Base-by-base conservation (phyloP, 2,113 vertebrate genomes). In the Hemichromis elongatus region DNA sequence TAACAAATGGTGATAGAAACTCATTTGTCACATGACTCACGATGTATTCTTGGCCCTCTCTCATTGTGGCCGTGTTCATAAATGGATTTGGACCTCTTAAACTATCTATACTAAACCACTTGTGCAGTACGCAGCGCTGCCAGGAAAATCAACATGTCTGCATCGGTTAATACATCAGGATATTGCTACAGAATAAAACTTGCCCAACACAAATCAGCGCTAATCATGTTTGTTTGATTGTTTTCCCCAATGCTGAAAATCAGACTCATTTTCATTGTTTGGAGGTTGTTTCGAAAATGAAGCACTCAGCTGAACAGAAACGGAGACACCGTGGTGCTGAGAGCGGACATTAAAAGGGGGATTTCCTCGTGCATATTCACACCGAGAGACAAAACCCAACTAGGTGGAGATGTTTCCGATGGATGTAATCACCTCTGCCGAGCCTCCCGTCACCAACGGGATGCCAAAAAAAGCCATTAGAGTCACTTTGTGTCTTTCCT, bases 1-100 rank as follows among this genome's bases (percentile, higher is more conserved):
- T 75, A 83, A 90, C 61, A 57, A 88, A 86, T 11, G 28, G 26
- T 79, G 89, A 90, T 59, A 75, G 83, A 86, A 78, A 19, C 53
- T 81, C 83, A 78, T 88, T 81, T 56, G 59, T 88, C 89, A 81
- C 57, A 79, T 77, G 52, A 79, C 81, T 86, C 3, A 56, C 12
- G 70, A 90, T 56, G 59, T 26, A 82, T 79, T 70, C 21, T 33
- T 3, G 66, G 18, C 18, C 21, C 77, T 37, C 66, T 50, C 26
- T 75, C 66, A 5, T 73, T 28, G 81, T 47, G 56, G 45, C 10
- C 30, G 0, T 4, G 54, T 55, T 61, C 50, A 35, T 26, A 70
- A 81, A 88, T 79, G 59, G 68, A 85, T 70, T 84, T 7, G 42
- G 68, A 16, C 68, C 68, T 73, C 42, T 47, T 47, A 30, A 0